These are phyloP conservation scores for Scomber japonicus DNA, from an alignment of 2,113 vertebrate species.

Conservation along the genomic window DNA sequence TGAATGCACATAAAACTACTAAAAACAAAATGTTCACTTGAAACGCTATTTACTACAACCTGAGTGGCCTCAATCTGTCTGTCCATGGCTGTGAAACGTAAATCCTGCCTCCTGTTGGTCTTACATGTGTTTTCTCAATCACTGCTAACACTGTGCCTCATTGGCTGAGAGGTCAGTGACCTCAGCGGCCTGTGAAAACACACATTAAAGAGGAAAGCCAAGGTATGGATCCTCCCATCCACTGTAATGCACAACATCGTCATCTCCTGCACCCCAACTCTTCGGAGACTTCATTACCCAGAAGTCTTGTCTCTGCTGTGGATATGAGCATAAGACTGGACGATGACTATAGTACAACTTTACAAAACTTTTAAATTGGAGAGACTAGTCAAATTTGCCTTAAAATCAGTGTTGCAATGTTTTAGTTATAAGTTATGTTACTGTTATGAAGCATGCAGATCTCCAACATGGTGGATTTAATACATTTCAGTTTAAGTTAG, in stretches of 20 bases:
- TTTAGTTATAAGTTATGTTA: too few relatives aligned
- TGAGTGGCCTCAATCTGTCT: not conserved
- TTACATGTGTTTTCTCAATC: conserved; percentile 62
- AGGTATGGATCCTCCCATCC: not conserved
- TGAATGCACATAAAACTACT: not conserved
- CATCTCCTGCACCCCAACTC: not conserved
- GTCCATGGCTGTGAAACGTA: not conserved
- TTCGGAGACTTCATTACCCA: conserved; percentile 46
- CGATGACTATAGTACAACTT: too few relatives aligned
- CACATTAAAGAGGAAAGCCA: conserved; percentile 11
- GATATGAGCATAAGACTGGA: too few relatives aligned
- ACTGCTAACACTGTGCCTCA: conserved; percentile 25
- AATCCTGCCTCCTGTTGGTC: conserved; percentile 40
- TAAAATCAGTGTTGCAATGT: too few relatives aligned
- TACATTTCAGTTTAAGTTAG: too few relatives aligned
- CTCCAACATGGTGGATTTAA: too few relatives aligned
- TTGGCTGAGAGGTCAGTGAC: conserved; percentile 56
- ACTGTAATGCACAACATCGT: not conserved
- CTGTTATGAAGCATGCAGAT: too few relatives aligned
- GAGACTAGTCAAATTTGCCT: too few relatives aligned
- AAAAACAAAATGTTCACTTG: not conserved
- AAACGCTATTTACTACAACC: not conserved
- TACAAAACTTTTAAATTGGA: too few relatives aligned
- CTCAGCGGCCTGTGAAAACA: conserved; percentile 49
- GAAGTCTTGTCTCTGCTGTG: conserved; percentile 4